A percentile compares a stretch with the other conserved stretches of the same genome.
Evolutionary conservation across 2,888 invertebrate genomes (phyloP).

Genomic region (Stegophylla sp.): DNA sequence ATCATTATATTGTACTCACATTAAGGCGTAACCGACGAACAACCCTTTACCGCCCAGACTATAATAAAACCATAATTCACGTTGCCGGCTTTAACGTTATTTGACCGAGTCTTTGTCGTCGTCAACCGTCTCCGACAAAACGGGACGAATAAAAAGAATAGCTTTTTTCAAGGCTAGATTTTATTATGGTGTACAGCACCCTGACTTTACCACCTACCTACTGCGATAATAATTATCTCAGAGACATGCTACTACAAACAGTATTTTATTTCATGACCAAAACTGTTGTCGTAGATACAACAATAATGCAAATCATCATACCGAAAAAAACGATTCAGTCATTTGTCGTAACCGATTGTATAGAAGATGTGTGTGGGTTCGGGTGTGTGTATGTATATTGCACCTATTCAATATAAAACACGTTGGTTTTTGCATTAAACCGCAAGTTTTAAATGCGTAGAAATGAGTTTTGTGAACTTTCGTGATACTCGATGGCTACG

Average conservation of each 20-base stretch:
- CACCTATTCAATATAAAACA: too few relatives aligned
- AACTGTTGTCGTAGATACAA: background rate
- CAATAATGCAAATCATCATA: too few relatives aligned
- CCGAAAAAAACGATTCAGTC: too few relatives aligned
- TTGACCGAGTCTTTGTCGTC: conserved; percentile 8
- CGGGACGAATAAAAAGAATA: conserved; percentile 20
- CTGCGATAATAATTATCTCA: background rate
- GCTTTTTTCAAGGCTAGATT: conserved; percentile 8
- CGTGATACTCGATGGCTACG: background rate
- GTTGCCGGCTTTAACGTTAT: conserved; percentile 16
- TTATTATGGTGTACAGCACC: conserved; percentile 12
- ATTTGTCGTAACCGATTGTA: too few relatives aligned
- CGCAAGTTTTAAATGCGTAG: background rate
- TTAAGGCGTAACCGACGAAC: conserved; percentile 13
- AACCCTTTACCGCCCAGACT: conserved; percentile 17
- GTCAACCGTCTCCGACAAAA: conserved; percentile 2
- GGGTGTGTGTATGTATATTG: too few relatives aligned
- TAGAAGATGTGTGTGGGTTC: too few relatives aligned
- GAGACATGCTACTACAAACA: background rate
- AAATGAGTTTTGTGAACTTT: conserved; percentile 21
- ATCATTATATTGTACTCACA: background rate
- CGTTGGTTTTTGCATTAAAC: too few relatives aligned
- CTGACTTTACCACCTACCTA: too few relatives aligned
- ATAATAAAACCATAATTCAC: conserved; percentile 40
- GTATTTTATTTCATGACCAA: background rate